A percentile compares a stretch with the other conserved stretches of the same genome.
Conservation (phyloP, 1,140 invertebrate species). For the Ips nitidus region DNA sequence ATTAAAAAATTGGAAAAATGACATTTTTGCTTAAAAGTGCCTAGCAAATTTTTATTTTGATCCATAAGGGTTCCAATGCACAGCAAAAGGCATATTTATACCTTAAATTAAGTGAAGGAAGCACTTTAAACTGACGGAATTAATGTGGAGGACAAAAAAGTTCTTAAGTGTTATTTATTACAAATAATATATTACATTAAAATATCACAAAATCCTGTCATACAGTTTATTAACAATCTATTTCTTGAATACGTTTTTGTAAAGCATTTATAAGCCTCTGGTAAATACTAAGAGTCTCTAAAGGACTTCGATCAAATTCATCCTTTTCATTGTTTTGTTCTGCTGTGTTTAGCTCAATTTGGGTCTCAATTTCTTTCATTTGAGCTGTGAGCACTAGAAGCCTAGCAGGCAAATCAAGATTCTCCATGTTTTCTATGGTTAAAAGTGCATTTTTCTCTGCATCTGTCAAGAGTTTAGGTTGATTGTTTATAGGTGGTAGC, state of each 20-base stretch:
- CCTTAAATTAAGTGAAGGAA: no score
- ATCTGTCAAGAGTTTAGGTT: slow-evolving; percentile 28
- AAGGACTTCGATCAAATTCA: slow-evolving; percentile 34
- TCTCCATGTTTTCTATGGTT: slow-evolving; percentile 43
- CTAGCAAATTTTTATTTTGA: no score
- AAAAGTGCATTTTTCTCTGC: slow-evolving; percentile 38
- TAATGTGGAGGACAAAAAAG: no score
- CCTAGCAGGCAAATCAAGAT: slow-evolving; percentile 39
- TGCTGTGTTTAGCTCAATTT: slow-evolving; percentile 18
- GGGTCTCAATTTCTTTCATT: slow-evolving; percentile 34
- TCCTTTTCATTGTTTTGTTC: slow-evolving; percentile 36
- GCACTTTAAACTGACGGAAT: no score
- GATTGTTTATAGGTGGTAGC: slow-evolving; percentile 23
- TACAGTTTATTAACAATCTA: not conserved
- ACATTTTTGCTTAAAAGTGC: no score
- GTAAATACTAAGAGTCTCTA: slow-evolving; percentile 38
- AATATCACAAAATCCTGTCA: no score
- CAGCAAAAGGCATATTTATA: no score
- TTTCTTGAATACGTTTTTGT: slow-evolving; percentile 12
- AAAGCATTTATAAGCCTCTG: slow-evolving; percentile 28
- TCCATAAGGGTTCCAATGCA: no score
- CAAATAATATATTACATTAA: no score
- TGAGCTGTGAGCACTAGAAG: slow-evolving; percentile 36
- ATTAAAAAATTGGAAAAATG: no score
- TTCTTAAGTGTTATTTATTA: no score